Evolutionary conservation across 92 coral and sea anemone species (phyloP).

Genomic region (Desmophyllum pertusum): DNA sequence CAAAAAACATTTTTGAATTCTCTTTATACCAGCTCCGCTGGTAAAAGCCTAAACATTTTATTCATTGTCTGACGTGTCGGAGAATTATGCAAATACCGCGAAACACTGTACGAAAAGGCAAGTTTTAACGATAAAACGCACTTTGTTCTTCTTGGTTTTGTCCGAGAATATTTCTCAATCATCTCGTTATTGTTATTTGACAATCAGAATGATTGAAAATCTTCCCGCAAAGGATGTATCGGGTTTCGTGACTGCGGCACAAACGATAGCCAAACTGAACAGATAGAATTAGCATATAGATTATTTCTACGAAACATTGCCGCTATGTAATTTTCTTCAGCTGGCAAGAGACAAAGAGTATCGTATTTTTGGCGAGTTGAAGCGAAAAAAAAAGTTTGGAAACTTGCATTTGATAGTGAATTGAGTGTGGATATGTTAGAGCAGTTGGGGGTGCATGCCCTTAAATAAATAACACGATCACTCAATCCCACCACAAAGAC

Average conservation of each 20-base stretch:
- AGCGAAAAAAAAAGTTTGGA: neutral
- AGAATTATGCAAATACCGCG: constrained; percentile 76
- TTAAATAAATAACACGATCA: constrained; percentile 45
- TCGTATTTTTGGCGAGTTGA: constrained; percentile 11
- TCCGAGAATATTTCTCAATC: neutral
- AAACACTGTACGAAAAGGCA: constrained; percentile 20
- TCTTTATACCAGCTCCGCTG: constrained; percentile 20
- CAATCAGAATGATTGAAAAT: constrained; percentile 21
- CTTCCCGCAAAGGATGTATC: constrained; percentile 16
- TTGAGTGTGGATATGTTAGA: neutral
- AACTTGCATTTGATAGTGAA: neutral
- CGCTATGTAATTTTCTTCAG: constrained; percentile 34
- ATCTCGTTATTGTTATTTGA: constrained; percentile 11
- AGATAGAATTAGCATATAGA: constrained; percentile 47
- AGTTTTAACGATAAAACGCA: neutral
- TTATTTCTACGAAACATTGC: constrained; percentile 31
- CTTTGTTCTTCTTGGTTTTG: neutral
- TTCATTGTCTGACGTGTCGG: constrained; percentile 77
- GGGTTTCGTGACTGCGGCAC: constrained; percentile 44
- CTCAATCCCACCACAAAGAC: constrained; percentile 35
- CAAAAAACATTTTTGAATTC: constrained; percentile 45
- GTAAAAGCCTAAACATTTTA: constrained; percentile 67
- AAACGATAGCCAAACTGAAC: constrained; percentile 24
- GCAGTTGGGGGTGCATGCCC: constrained; percentile 29
- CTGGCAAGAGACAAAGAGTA: constrained; percentile 12